phyloP scores from a whole-genome alignment of 2,113 vertebrate species.

The Eulacestoma nigropectus region DNA sequence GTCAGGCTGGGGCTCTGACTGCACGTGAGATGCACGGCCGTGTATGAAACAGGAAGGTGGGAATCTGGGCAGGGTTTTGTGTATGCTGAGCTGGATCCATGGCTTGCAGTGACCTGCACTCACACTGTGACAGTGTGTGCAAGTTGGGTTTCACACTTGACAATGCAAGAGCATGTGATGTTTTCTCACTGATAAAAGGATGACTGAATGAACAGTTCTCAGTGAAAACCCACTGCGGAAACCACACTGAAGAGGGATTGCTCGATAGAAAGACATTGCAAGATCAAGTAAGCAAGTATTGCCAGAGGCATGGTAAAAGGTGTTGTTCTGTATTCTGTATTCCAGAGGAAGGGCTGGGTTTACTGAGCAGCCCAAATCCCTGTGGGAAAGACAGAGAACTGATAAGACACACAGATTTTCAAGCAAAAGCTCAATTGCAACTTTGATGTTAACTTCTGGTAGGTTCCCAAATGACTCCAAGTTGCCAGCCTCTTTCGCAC shows the following conservation, averaged over 20 bases:
- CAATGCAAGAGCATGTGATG: neutral
- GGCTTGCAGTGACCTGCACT: neutral
- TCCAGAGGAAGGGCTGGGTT: neutral
- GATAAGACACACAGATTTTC: neutral
- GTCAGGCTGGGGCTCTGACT: neutral
- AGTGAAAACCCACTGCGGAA: rapidly evolving
- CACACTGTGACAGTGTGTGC: rapidly evolving
- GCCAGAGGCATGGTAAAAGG: neutral
- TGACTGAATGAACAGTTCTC: neutral
- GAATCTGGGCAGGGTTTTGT: neutral
- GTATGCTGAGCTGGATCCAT: neutral
- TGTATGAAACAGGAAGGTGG: neutral
- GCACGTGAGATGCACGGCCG: rapidly evolving
- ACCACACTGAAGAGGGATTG: neutral
- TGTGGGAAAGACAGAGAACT: neutral
- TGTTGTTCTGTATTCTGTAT: neutral
- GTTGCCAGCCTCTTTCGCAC: neutral
- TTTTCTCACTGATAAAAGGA: neutral
- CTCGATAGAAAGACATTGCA: neutral
- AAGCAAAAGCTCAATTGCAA: neutral
- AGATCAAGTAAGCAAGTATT: neutral
- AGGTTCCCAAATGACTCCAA: neutral
- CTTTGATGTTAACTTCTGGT: neutral
- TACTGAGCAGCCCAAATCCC: neutral
- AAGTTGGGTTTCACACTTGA: neutral